Evolutionary conservation across 2,113 vertebrate genomes (phyloP).

Genomic region (Lamprotornis superbus): DNA sequence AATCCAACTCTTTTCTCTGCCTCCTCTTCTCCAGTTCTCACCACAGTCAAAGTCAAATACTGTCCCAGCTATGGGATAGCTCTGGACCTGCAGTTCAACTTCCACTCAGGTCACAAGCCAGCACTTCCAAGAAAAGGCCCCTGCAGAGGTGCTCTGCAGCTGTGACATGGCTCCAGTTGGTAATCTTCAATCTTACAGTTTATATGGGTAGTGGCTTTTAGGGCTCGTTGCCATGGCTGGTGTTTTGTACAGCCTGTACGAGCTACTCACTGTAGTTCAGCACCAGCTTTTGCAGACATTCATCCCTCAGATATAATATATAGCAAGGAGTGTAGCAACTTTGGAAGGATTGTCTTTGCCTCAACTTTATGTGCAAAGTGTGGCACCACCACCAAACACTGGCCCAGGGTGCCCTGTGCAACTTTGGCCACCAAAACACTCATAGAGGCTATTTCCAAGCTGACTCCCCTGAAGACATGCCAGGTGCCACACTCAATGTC

Average conservation of each 20-base stretch:
- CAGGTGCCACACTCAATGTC: not conserved
- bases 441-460: not conserved
- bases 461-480: not conserved
- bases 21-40: not conserved
- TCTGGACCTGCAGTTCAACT: not conserved
- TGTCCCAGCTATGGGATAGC: not conserved
- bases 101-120: not conserved
- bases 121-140: not conserved
- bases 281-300: not conserved
- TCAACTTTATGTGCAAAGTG: rapidly evolving
- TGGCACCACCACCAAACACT: not conserved
- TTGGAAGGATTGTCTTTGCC: not conserved
- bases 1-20: not conserved
- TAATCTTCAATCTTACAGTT: not conserved
- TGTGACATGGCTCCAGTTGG: rapidly evolving
- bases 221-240: not conserved
- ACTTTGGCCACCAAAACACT: rapidly evolving
- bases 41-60: not conserved
- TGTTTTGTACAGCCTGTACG: no score
- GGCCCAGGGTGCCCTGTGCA: not conserved
- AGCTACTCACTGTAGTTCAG: not conserved
- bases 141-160: not conserved
- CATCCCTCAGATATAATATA: not conserved
- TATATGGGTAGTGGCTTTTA: not conserved
- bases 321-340: not conserved